Base-by-base conservation (phyloP, 2,797 vertebrate species). In the Enteromius fasciolatus region DNA sequence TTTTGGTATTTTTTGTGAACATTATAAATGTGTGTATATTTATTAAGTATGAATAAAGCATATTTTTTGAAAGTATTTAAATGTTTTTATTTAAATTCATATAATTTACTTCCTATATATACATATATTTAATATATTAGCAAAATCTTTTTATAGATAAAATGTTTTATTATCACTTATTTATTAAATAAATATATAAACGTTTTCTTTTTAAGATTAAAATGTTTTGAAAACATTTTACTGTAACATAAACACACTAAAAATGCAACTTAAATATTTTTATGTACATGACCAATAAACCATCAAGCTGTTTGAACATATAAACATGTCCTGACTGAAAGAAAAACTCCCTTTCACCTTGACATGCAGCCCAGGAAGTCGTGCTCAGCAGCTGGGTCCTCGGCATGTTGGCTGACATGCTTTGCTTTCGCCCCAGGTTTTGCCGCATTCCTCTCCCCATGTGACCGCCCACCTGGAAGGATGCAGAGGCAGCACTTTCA, bases 301-400 rank as follows among this genome's bases (percentile, higher is more conserved):
- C 67, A 46, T 70, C 31, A 36, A 41, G 36, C 6, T 36, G 31
- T 15, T 31, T 46, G 8, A 66, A 14, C 12, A 3, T 70, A n/a
- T n/a, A 31, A 23, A 69, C 20, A 44, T 61, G 23, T 44, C n/a
- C 39, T n/a, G n/a, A 31, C 59, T 39, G 15, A 46, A 31, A 77
- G 28, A 41, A 61, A 31, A 77, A 48, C 17, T 66, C 25, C 28
- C 82, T 75, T 94, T 89, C 89, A 99, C 97, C 97, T 96, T 78
- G 98, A 97, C 97, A 99, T 97, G 94, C 98, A 99, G 83, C 97
- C 97, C 0, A 99, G 95, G 92, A 99, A 98, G 92, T 99, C 97
- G 0, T 96, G 97, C 87, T 98, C 97, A 0, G 94, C 91, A 1
- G 91, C 88, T 3, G 94, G 89, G 5, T 93, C 92, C 0, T 96